Evolutionary conservation across 2,113 vertebrate genomes (phyloP).

Genomic region (Anser brachyrhynchus): DNA sequence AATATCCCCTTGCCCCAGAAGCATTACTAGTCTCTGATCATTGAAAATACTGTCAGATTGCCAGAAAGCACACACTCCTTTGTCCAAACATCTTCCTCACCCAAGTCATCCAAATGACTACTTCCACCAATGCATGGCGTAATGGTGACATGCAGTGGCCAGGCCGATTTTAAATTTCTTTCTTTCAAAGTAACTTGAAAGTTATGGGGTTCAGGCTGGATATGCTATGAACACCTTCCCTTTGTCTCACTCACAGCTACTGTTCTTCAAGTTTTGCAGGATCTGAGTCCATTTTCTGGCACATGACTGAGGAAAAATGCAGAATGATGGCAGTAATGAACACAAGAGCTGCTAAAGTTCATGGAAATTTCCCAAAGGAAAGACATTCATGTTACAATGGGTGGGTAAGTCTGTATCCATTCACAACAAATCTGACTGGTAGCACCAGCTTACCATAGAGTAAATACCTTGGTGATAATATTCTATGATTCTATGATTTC

Average conservation of each 20-base stretch:
- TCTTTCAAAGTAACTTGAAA: not conserved
- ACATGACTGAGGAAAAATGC: not conserved
- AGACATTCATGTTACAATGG: not conserved
- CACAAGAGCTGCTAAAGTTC: not conserved
- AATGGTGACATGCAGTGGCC: not conserved
- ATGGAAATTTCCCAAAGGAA: not conserved
- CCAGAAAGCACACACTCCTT: not conserved
- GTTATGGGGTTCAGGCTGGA: not conserved
- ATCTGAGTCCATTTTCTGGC: not conserved
- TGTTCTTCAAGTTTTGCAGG: not conserved
- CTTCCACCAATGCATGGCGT: rapidly evolving
- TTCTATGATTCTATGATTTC: not conserved
- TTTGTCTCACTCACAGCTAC: not conserved
- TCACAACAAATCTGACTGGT: not conserved
- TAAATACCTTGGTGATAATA: not conserved
- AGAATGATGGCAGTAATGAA: not conserved
- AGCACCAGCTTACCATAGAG: not conserved
- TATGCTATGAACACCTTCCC: not conserved
- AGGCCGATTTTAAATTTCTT: not conserved
- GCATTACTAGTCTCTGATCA: not conserved
- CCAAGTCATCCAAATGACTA: not conserved
- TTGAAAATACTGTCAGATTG: not conserved
- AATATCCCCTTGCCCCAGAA: not conserved
- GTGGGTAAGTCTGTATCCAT: not conserved
- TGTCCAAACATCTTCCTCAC: not conserved